Percentiles rank a stretch among this genome's conserved stretches.
Evolutionary conservation across 2,797 vertebrate species (phyloP).

Genomic region (Botia almorhae): DNA sequence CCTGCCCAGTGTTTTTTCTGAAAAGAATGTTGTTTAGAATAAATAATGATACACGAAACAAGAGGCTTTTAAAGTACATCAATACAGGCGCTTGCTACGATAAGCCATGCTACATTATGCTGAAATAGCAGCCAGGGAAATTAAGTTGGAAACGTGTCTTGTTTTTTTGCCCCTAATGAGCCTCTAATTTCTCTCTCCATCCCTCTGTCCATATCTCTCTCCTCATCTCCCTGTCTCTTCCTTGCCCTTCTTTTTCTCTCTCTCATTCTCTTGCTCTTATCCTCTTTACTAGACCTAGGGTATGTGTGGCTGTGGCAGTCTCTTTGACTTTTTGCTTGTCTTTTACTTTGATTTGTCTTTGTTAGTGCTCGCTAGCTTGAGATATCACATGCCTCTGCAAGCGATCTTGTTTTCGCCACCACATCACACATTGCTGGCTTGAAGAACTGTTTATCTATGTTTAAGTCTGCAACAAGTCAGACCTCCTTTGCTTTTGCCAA

Average conservation of each 20-base stretch:
- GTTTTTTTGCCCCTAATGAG: slow-evolving; percentile 69
- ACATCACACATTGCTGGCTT: background rate
- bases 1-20: slow-evolving; percentile 63
- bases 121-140: slow-evolving; percentile 72
- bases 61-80: slow-evolving; percentile 71
- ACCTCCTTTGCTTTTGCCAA: slow-evolving; percentile 2
- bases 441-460: background rate
- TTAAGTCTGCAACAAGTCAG: slow-evolving; percentile 8
- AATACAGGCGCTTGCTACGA: slow-evolving; percentile 63
- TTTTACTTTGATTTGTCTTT: background rate
- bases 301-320: background rate
- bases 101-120: slow-evolving; percentile 63
- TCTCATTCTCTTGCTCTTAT: slow-evolving; percentile 50
- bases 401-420: background rate
- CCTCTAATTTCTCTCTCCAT: slow-evolving; percentile 56
- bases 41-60: slow-evolving; percentile 73
- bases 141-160: slow-evolving; percentile 72
- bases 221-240: slow-evolving; percentile 52
- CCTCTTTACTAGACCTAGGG: slow-evolving; percentile 2
- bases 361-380: background rate
- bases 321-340: background rate
- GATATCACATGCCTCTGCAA: background rate
- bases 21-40: slow-evolving; percentile 73
- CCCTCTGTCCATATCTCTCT: slow-evolving; percentile 45
- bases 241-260: slow-evolving; percentile 52